phyloP scores from a whole-genome alignment of 2,113 vertebrate species.

The Microcebus ravelobensis region DNA sequence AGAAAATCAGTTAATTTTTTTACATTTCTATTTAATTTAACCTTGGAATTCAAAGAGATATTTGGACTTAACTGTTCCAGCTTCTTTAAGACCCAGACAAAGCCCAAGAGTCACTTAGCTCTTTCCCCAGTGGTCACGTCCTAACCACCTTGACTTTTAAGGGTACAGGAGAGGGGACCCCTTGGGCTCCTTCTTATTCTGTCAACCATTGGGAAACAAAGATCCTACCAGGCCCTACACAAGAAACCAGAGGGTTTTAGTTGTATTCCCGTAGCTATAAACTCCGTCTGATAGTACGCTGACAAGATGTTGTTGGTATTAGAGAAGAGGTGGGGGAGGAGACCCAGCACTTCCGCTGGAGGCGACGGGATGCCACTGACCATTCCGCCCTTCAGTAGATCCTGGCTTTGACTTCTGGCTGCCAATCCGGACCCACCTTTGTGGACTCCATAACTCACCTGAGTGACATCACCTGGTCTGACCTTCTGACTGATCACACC shows the following conservation, averaged over 20 bases:
- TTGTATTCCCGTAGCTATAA: not conserved
- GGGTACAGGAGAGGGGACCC: not conserved
- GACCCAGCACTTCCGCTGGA: not conserved
- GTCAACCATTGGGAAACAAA: not conserved
- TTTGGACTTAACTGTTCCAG: not conserved
- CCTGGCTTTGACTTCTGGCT: not conserved
- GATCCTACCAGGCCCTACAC: not conserved
- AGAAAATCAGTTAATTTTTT: not conserved
- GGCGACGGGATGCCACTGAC: not conserved
- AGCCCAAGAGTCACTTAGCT: not conserved
- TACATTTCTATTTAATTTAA: constrained; percentile 29
- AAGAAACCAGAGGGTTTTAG: not conserved
- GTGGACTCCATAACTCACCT: not conserved
- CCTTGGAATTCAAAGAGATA: constrained; percentile 12
- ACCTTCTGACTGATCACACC: not conserved
- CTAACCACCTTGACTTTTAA: not conserved
- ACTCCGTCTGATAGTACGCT: not conserved
- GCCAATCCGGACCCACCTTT: not conserved
- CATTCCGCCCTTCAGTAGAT: not conserved
- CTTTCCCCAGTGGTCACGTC: not conserved
- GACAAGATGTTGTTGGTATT: not conserved
- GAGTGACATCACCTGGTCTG: not conserved
- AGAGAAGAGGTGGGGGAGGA: not conserved
- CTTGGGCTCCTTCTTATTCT: fast-evolving
- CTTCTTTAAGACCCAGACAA: not conserved